Conservation (phyloP, 1,140 invertebrate genomes). For the Odontomachus brunneus region DNA sequence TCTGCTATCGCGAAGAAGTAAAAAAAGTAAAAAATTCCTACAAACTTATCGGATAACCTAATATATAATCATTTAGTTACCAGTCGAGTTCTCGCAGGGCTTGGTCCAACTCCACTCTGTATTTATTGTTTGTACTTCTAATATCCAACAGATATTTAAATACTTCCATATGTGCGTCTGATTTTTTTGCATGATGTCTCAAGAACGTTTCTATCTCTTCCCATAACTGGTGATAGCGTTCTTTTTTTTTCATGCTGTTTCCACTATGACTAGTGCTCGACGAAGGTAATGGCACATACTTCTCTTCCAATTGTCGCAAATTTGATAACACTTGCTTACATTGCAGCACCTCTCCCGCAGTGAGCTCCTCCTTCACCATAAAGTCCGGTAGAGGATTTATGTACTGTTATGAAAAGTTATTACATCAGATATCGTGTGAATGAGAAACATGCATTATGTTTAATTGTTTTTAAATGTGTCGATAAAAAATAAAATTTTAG, state of each 20-base stretch:
- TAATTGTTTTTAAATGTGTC: too few species aligned
- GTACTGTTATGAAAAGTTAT: constrained; percentile 86
- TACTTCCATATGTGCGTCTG: constrained; percentile 90
- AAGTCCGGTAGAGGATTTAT: constrained; percentile 92
- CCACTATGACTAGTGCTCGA: constrained; percentile 87
- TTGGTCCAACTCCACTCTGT: constrained; percentile 89
- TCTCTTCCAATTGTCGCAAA: constrained; percentile 92
- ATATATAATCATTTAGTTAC: constrained; percentile 78
- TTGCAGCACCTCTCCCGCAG: constrained; percentile 93
- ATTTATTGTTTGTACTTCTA: constrained; percentile 87
- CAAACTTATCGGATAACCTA: too few species aligned
- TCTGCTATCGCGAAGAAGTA: too few species aligned
- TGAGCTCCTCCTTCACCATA: constrained; percentile 93
- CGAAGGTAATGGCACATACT: constrained; percentile 92
- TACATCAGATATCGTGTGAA: too few species aligned
- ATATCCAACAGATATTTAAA: constrained; percentile 94
- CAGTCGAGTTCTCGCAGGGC: constrained; percentile 87
- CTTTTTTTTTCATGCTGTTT: constrained; percentile 90
- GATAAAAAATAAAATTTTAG: too few species aligned
- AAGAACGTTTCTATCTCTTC: constrained; percentile 94
- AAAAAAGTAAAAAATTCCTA: too few species aligned
- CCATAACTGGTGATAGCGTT: constrained; percentile 96
- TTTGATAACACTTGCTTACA: constrained; percentile 95
- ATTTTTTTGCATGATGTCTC: constrained; percentile 89
- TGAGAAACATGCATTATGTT: too few species aligned